Conservation (phyloP, 2,797 vertebrate species). For the Hydrophis major region DNA sequence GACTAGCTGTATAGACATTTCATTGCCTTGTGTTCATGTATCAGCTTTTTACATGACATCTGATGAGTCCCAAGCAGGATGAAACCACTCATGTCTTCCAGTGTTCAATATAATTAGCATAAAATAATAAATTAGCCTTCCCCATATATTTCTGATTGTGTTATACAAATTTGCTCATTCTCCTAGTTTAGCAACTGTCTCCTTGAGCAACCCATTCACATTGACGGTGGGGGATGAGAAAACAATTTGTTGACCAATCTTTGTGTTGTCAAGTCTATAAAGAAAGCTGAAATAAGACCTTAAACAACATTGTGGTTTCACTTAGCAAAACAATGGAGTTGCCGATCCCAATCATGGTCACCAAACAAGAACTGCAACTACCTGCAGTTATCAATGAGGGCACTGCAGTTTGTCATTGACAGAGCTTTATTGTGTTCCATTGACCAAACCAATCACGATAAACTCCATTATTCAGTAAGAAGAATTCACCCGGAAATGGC, state of each 20-base stretch:
- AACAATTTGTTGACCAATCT: background rate
- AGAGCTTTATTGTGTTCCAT: background rate
- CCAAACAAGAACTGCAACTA: background rate
- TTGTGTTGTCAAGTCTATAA: background rate
- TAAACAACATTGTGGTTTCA: background rate
- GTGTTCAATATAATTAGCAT: background rate
- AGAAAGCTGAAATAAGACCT: background rate
- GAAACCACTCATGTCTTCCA: background rate
- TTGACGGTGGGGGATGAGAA: background rate
- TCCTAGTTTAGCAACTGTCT: background rate
- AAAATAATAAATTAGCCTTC: background rate
- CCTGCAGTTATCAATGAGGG: background rate
- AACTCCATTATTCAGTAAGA: constrained; percentile 7
- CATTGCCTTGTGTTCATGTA: background rate
- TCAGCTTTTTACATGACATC: background rate
- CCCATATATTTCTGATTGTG: background rate
- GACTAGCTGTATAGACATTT: background rate
- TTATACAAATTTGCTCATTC: background rate
- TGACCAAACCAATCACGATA: background rate
- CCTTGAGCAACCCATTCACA: background rate
- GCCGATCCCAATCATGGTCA: background rate
- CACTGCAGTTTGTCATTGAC: background rate
- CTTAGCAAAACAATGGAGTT: background rate
- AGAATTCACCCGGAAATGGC: background rate
- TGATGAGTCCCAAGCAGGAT: background rate